These are phyloP conservation scores for Kryptopterus vitreolus DNA, from an alignment of 2,797 vertebrate genomes.

Conservation along the genomic window DNA sequence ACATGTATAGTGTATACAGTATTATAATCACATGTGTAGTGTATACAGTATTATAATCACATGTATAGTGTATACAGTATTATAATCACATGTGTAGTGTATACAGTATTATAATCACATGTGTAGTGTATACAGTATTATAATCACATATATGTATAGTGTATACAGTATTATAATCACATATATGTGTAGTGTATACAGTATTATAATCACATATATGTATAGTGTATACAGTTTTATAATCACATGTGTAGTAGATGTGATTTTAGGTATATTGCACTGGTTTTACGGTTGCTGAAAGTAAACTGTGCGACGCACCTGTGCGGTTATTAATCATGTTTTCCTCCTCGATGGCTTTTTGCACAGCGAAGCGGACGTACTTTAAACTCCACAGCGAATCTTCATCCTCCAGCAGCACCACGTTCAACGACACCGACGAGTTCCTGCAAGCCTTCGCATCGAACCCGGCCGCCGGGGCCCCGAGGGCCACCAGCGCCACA, in stretches of 20 bases:
- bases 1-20: no score
- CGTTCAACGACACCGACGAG: not conserved
- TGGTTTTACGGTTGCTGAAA: no score
- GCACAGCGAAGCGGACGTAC: not conserved
- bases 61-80: no score
- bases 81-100: no score
- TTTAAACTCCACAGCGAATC: conserved; percentile 18
- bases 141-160: no score
- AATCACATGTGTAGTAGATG: not conserved
- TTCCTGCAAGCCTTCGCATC: conserved; percentile 3
- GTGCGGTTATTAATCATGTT: conserved; percentile 63
- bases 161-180: not conserved
- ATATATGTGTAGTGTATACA: not conserved
- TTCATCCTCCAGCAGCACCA: conserved; percentile 29
- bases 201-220: not conserved
- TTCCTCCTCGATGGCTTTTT: conserved; percentile 11
- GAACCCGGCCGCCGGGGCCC: conserved; percentile 3
- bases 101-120: no score
- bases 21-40: no score
- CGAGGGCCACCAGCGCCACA: not conserved
- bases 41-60: no score
- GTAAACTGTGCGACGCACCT: conserved; percentile 60
- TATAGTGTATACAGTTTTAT: not conserved
- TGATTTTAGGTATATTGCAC: no score
- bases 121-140: no score